These are phyloP conservation scores for Salvelinus alpinus DNA, from an alignment of 2,113 vertebrate genomes.

Conservation along the genomic window DNA sequence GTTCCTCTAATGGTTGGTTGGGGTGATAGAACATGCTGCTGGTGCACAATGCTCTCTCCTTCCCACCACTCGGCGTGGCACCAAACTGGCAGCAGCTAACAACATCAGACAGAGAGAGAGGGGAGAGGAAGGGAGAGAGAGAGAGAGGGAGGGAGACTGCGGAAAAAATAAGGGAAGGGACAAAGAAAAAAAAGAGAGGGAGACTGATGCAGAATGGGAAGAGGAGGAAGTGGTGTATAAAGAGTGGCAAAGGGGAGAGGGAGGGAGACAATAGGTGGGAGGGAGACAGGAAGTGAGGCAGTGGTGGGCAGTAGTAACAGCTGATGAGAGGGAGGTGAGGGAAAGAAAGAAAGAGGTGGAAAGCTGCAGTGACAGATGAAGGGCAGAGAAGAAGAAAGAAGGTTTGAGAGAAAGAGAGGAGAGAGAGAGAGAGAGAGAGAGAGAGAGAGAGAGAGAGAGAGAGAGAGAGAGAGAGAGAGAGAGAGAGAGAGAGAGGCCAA, in stretches of 20 bases:
- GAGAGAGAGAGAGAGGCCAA: no score
- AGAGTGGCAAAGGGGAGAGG: conserved; percentile 21
- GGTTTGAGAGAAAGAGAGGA: no score
- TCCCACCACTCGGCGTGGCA: conserved; percentile 45
- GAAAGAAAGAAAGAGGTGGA: no score
- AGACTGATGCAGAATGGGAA: not conserved
- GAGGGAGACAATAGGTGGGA: not conserved
- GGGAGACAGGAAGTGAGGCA: not conserved
- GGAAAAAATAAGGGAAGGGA: not conserved
- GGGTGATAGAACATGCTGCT: not conserved
- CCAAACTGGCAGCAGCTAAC: not conserved
- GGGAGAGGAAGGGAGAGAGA: not conserved
- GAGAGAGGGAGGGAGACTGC: not conserved
- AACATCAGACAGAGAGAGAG: conserved; percentile 18
- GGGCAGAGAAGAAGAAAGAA: no score
- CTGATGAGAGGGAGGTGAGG: conserved; percentile 37
- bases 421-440: no score
- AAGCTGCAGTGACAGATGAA: no score
- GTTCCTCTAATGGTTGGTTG: no score
- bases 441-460: no score
- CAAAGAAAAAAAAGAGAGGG: not conserved
- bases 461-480: conserved; percentile 10
- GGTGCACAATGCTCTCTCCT: conserved; percentile 18
- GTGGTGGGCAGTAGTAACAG: no score
- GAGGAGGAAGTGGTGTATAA: not conserved